Conservation (phyloP, 2,797 vertebrate genomes). For the Bryconaethiops microstoma region DNA sequence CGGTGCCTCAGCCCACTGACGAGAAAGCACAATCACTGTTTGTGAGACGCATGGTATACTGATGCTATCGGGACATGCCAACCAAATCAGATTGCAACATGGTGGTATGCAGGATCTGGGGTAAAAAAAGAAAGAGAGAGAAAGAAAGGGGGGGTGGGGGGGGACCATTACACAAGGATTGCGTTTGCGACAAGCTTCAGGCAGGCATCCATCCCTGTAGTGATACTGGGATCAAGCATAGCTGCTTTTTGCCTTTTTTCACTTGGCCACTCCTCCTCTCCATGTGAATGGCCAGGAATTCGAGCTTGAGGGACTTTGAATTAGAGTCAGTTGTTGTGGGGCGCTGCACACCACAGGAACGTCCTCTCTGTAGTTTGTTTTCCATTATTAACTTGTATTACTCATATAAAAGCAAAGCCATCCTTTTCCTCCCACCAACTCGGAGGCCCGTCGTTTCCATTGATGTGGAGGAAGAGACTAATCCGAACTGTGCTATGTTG, state of each 20-base stretch:
- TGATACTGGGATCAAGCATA: slow-evolving; percentile 33
- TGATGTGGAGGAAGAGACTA: slow-evolving; percentile 37
- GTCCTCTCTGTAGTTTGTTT: slow-evolving; percentile 41
- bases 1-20: slow-evolving; percentile 13
- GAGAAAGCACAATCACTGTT: slow-evolving; percentile 48
- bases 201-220: slow-evolving; percentile 39
- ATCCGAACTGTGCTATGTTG: slow-evolving; percentile 34
- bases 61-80: slow-evolving; percentile 54
- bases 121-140: slow-evolving; percentile 14
- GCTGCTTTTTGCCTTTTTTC: slow-evolving; percentile 40
- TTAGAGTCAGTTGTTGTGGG: slow-evolving; percentile 43
- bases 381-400: slow-evolving; percentile 48
- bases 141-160: slow-evolving; percentile 18
- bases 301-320: slow-evolving; percentile 44
- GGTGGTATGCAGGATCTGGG: slow-evolving; percentile 45
- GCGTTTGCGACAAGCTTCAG: slow-evolving; percentile 35
- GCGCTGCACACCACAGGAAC: slow-evolving; percentile 43
- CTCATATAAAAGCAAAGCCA: slow-evolving; percentile 43
- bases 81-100: slow-evolving; percentile 55
- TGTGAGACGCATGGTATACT: slow-evolving; percentile 34
- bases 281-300: slow-evolving; percentile 47
- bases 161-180: slow-evolving; percentile 29
- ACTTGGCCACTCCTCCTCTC: slow-evolving; percentile 21
- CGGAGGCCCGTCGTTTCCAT: slow-evolving; percentile 25
- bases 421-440: slow-evolving; percentile 21